These are phyloP conservation scores for Auanema sp. DNA, from an alignment of 2,888 invertebrate species.

Conservation along the genomic window DNA sequence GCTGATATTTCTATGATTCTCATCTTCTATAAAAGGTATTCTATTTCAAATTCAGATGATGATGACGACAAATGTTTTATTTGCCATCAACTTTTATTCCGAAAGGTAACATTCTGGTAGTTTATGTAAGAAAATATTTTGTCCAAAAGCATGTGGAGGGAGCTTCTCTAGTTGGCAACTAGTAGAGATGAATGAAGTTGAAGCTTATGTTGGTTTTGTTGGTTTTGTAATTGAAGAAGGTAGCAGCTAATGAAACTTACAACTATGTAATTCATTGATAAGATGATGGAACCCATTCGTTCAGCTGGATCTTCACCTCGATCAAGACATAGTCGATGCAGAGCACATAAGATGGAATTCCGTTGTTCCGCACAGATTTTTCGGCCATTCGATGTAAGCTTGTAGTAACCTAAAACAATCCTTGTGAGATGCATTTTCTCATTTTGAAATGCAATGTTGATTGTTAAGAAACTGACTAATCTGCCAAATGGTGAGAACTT, in stretches of 20 bases:
- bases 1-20: too few species aligned
- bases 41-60: too few species aligned
- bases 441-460: too few species aligned
- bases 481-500: slow-evolving; percentile 45
- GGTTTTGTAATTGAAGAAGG: neutral
- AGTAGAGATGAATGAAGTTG: neutral
- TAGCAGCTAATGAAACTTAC: slow-evolving; percentile 16
- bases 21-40: too few species aligned
- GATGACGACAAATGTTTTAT: neutral
- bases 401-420: slow-evolving; percentile 39
- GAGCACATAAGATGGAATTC: slow-evolving; percentile 30
- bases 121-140: slow-evolving; percentile 2
- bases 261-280: slow-evolving; percentile 42
- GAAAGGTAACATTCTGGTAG: neutral
- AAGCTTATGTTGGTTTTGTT: neutral
- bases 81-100: neutral
- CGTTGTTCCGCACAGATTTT: slow-evolving; percentile 35
- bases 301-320: slow-evolving; percentile 32
- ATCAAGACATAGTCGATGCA: slow-evolving; percentile 41
- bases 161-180: neutral
- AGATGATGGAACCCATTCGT: slow-evolving; percentile 33
- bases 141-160: neutral
- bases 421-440: neutral
- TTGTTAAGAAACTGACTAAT: slow-evolving; percentile 26
- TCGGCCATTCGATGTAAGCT: slow-evolving; percentile 28